Conservation (phyloP, 2,113 vertebrate species). For the Madoqua kirkii region DNA sequence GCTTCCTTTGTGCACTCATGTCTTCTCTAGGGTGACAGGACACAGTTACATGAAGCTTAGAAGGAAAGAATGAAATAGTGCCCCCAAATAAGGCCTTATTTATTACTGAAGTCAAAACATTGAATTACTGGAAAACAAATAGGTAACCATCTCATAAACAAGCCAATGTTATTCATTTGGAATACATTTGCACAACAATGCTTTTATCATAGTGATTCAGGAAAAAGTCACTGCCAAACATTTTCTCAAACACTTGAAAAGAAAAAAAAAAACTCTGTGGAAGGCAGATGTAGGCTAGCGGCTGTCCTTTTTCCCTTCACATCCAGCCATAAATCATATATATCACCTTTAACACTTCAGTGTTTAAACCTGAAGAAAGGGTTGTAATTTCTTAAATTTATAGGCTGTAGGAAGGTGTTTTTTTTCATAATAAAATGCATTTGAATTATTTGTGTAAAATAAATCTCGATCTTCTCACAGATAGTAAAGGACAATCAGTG, state of each 20-base stretch:
- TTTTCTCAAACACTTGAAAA: neutral
- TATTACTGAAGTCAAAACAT: neutral
- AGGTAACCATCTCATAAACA: neutral
- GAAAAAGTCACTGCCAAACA: neutral
- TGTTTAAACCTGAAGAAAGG: neutral
- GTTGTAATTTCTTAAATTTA: neutral
- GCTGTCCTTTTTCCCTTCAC: neutral
- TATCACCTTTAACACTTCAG: neutral
- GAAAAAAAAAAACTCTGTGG: neutral
- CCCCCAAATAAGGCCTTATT: neutral
- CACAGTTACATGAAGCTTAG: neutral
- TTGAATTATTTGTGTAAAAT: neutral
- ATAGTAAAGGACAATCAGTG: neutral
- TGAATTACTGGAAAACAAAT: neutral
- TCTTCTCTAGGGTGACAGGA: neutral
- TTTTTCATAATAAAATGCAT: neutral
- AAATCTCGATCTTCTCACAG: neutral
- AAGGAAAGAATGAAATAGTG: neutral
- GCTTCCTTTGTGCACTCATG: neutral
- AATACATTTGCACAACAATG: neutral
- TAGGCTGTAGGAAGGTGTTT: neutral
- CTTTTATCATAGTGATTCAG: neutral
- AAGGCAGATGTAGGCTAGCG: neutral
- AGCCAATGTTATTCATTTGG: neutral
- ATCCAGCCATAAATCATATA: neutral